phyloP scores from a whole-genome alignment of 1,140 invertebrate genomes.

The Drosophila rhopaloa region DNA sequence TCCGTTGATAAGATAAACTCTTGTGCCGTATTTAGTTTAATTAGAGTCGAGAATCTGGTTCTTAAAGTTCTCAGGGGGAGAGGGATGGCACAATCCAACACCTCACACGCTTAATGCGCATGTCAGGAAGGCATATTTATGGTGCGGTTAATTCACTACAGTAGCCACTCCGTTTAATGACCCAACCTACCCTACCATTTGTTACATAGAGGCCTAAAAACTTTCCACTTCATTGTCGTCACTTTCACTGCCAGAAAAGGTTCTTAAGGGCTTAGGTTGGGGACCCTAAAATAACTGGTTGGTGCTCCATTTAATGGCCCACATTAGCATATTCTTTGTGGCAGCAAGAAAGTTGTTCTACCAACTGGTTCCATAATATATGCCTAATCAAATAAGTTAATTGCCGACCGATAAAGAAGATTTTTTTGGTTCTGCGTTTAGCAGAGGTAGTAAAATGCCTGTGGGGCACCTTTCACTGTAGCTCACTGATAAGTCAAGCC shows the following conservation, averaged over 20 bases:
- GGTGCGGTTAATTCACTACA: slow-evolving; percentile 26
- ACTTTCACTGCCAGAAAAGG: slow-evolving; percentile 50
- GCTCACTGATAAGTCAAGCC: slow-evolving; percentile 16
- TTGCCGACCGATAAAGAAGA: neutral
- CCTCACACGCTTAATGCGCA: slow-evolving; percentile 43
- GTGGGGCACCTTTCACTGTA: slow-evolving; percentile 37
- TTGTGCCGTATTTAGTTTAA: slow-evolving; percentile 49
- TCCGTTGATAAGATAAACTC: slow-evolving; percentile 70
- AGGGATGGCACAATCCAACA: neutral
- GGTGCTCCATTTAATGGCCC: slow-evolving; percentile 25
- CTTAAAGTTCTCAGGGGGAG: neutral
- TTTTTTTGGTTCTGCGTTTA: neutral
- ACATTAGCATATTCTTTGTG: slow-evolving; percentile 47
- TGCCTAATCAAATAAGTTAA: slow-evolving; percentile 19
- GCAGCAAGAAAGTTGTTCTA: slow-evolving; percentile 19
- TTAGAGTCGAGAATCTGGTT: slow-evolving; percentile 39
- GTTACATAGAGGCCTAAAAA: slow-evolving; percentile 31
- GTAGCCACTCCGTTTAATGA: slow-evolving; percentile 27
- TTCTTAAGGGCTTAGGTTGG: slow-evolving; percentile 23
- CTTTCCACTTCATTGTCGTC: slow-evolving; percentile 69
- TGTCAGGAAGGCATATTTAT: slow-evolving; percentile 30
- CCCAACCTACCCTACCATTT: slow-evolving; percentile 38
- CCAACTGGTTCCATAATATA: slow-evolving; percentile 5
- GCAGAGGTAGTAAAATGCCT: slow-evolving; percentile 10
- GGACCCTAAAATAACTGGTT: slow-evolving; percentile 31